phyloP scores from a whole-genome alignment of 2,113 vertebrate genomes.

The Strigops habroptila region DNA sequence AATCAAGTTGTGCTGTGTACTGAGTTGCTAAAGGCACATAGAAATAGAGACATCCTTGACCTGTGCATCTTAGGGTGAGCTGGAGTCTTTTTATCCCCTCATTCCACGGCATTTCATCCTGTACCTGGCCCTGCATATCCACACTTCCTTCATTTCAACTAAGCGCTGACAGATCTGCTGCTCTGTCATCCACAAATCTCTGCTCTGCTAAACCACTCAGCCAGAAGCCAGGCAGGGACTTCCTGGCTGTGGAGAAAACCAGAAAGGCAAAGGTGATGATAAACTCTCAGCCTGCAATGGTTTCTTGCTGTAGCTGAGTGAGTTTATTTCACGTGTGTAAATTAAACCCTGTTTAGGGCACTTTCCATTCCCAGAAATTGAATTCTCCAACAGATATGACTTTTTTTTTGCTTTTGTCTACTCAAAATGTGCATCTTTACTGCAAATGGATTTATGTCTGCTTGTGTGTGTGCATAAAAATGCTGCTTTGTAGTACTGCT shows the following conservation, averaged over 20 bases:
- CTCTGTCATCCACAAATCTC: not conserved
- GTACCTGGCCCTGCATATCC: not conserved
- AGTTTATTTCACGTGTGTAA: not conserved
- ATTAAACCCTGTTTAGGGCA: not conserved
- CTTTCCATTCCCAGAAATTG: not conserved
- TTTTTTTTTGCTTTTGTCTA: not conserved
- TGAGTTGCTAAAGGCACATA: not conserved
- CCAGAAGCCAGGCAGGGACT: not conserved
- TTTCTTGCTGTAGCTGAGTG: not conserved
- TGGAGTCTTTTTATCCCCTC: not conserved
- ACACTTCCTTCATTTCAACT: not conserved
- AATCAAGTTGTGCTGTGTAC: not conserved
- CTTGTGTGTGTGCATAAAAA: not conserved
- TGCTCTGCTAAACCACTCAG: not conserved
- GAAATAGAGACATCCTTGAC: not conserved
- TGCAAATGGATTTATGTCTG: not conserved
- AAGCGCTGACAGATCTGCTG: not conserved
- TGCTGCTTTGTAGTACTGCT: not conserved
- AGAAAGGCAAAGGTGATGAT: not conserved
- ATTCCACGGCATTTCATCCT: not conserved
- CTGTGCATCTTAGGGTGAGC: not conserved
- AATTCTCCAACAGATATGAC: not conserved
- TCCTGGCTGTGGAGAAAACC: not conserved
- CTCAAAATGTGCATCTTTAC: not conserved
- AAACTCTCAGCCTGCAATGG: not conserved